Evolutionary conservation across 2,113 vertebrate genomes (phyloP), one percentile per base, ranked within the genome.

Genomic region (Delphinus delphis): DNA sequence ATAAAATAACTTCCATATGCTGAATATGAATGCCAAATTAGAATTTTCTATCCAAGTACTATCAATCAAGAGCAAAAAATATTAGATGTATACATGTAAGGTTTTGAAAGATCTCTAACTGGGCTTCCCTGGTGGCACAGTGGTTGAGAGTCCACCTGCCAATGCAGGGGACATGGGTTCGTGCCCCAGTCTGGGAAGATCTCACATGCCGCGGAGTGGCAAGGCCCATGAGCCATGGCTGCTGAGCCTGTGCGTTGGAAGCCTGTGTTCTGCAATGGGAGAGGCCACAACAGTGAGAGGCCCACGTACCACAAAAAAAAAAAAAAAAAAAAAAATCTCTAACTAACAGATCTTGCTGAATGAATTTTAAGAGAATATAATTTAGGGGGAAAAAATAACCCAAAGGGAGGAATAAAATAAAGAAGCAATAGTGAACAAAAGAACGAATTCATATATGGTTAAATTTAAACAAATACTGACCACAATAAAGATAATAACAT

Each of bases 21-120:
- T 47, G 38, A 88, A 70, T 28, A 88, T 70, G 23, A 77, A 80
- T 80, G 36, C 3, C 38, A 58, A 86, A 77, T 85, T 76, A 93
- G 18, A 55, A 82, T 50, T 62, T 71, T 83, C 23, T 83, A 73
- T 9, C 53, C n/a, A 65, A 74, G 8, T 41, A 38, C 5, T 76
- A 38, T 65, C 44, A 65, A 53, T 84, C 80, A 31, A 84, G 23
- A 73, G 23, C 8, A 25, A 84, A 26, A 18, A 47, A 73, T 67
- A 68, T 14, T 55, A 68, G 58, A 47, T 21, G 36, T 44, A 55
- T 26, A 38, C 41, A 76, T 47, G 23, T 50, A 71, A 33, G 38
- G 11, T 71, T 60, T 85, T 53, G 41, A 70, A 82, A 85, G n/a
- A 25, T 68, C 31, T 76, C 60, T 84, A 44, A 44, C 44, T 9